Base-by-base conservation (phyloP, 2,113 vertebrate genomes). In the Neodontobutis hainanensis region DNA sequence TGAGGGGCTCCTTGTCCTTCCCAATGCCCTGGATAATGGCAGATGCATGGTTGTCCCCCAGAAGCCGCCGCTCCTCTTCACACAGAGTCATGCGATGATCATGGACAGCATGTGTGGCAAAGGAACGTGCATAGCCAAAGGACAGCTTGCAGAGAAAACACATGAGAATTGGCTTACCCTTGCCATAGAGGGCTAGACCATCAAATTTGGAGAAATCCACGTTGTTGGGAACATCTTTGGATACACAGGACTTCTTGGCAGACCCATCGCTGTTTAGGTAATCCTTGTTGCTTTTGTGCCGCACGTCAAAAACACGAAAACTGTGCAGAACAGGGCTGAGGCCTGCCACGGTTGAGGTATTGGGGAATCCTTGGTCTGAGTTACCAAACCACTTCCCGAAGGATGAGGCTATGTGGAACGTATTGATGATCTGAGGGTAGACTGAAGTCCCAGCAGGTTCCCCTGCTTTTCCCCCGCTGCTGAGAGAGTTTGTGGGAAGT, bases 151-250 rank as follows among this genome's bases (percentile, higher is more conserved):
- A 99, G 93, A 99, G 93, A 93, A 99, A 99, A 93, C 97, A 99
- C 97, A 99, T 99, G 89, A 99, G 91, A 88, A 99, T 99, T 88
- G 97, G 97, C 91, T 99, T 99, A 86, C 96, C 95, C 92, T 99
- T 99, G 91, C 97, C 97, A 7, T 99, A 99, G 65, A 99, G 95
- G 90, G 97, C 95, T 77, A 98, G 94, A 85, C 96, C 96, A 86
- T 99, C 97, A 16, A 99, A 99, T 94, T 95, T 98, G 94, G 97
- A 99, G 93, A 99, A 95, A 95, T 99, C 97, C 95, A 99, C 97
- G 89, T 98, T 98, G 95, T 99, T 98, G 89, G 97, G 96, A 92
- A 98, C 95, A 98, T 99, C 97, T 99, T 99, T 99, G 97, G 97
- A 98, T 95, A 99, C 96, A 86, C 95, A 97, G 92, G 97, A 98